These are phyloP conservation scores for Schizopygopsis malacanthus DNA, from an alignment of 2,797 vertebrate species.

Conservation along the genomic window DNA sequence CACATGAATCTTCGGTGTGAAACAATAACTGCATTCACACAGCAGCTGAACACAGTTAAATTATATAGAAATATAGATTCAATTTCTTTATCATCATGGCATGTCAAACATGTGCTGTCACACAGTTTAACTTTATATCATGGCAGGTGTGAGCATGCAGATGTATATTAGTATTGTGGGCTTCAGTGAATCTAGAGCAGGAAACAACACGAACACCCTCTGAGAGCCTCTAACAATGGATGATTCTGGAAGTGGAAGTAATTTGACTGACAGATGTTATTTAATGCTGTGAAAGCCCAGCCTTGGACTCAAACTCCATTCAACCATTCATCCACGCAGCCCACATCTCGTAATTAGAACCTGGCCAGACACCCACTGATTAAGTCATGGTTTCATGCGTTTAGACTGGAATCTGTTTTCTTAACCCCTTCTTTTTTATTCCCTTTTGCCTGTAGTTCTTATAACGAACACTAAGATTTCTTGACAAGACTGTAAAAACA, in stretches of 20 bases:
- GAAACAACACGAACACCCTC: not conserved
- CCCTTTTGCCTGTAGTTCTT: not conserved
- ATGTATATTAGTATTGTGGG: not conserved
- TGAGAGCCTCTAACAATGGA: not conserved
- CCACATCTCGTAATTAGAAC: constrained; percentile 2
- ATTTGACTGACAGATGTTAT: constrained; percentile 44
- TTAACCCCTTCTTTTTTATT: constrained; percentile 20
- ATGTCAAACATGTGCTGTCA: not conserved
- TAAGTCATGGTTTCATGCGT: constrained; percentile 38
- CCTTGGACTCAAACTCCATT: not conserved
- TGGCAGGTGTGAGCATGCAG: constrained; percentile 10
- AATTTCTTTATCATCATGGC: not conserved
- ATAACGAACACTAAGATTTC: not conserved
- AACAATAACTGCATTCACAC: not conserved
- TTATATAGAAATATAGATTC: not conserved
- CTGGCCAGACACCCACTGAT: constrained; percentile 32
- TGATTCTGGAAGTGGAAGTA: constrained; percentile 29
- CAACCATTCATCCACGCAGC: constrained; percentile 2
- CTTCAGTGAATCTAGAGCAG: constrained; percentile 2
- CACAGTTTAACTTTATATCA: not conserved
- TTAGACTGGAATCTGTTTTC: constrained; percentile 11
- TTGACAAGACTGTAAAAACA: not conserved
- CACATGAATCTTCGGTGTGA: not conserved
- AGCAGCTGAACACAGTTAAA: not conserved
- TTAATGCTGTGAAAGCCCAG: constrained; percentile 21